phyloP scores from a whole-genome alignment of 2,113 vertebrate genomes.

The Dromaius novaehollandiae region DNA sequence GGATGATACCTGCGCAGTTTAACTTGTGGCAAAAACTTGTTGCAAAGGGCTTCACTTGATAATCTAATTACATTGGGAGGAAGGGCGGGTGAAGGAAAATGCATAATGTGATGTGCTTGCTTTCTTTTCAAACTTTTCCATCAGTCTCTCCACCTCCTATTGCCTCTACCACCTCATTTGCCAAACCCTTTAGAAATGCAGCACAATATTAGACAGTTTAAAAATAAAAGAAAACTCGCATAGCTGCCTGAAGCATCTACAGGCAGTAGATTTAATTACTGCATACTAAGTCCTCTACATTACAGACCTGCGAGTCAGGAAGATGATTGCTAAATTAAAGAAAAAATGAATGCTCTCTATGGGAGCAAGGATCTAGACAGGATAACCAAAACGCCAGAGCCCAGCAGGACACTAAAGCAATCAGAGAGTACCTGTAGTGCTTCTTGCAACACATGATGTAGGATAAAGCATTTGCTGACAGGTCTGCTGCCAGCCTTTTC shows the following conservation, averaged over 20 bases:
- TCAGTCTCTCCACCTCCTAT: neutral
- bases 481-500: neutral
- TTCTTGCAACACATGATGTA: neutral
- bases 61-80: neutral
- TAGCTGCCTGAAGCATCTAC: neutral
- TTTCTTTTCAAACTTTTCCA: neutral
- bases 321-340: neutral
- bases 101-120: neutral
- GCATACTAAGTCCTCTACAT: neutral
- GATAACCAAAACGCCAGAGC: neutral
- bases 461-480: neutral
- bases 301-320: neutral
- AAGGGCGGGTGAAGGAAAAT: neutral
- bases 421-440: neutral
- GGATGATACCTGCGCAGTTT: rapidly evolving
- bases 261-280: neutral
- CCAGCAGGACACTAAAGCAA: neutral
- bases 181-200: neutral
- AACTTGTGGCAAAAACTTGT: too few relatives aligned
- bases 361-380: neutral
- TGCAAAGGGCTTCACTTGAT: neutral
- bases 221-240: neutral
- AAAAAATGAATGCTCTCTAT: neutral
- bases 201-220: neutral
- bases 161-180: neutral